Percentiles rank a stretch among this genome's conserved stretches.
Conservation (phyloP, 1,140 invertebrate species). For the Zaprionus ornatus region DNA sequence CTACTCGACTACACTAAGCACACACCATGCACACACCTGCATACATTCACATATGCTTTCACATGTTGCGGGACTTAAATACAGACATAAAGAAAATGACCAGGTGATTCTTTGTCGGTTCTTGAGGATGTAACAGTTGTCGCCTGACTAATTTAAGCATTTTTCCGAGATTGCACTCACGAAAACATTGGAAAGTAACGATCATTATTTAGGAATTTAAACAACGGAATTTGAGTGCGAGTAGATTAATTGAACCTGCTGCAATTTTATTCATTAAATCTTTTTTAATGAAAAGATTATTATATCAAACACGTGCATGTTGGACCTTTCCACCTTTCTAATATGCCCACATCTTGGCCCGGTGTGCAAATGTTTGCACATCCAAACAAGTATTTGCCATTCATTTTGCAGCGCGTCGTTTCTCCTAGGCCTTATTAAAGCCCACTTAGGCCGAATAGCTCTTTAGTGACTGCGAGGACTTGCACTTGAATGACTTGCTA, state of each 20-base stretch:
- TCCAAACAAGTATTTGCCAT: conserved; percentile 21
- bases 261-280: not conserved
- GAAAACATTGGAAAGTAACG: conserved; percentile 20
- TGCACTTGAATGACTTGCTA: conserved; percentile 32
- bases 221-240: not conserved
- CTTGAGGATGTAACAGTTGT: conserved; percentile 17
- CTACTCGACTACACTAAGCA: not conserved
- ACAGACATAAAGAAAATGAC: conserved; percentile 7
- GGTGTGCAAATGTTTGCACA: not conserved
- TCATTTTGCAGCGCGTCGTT: conserved; percentile 16
- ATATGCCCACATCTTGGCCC: not conserved
- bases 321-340: not conserved
- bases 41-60: not conserved
- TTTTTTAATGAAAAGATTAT: not conserved
- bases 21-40: conserved; percentile 9
- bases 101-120: conserved; percentile 16
- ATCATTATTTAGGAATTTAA: conserved; percentile 13
- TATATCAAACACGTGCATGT: not conserved
- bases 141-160: conserved; percentile 26
- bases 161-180: conserved; percentile 27
- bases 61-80: conserved; percentile 28
- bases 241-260: not conserved
- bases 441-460: conserved; percentile 51
- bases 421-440: conserved; percentile 62
- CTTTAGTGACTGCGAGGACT: conserved; percentile 40